Conservation (phyloP, 1,140 invertebrate genomes). For the Dinoponera quadriceps region DNA sequence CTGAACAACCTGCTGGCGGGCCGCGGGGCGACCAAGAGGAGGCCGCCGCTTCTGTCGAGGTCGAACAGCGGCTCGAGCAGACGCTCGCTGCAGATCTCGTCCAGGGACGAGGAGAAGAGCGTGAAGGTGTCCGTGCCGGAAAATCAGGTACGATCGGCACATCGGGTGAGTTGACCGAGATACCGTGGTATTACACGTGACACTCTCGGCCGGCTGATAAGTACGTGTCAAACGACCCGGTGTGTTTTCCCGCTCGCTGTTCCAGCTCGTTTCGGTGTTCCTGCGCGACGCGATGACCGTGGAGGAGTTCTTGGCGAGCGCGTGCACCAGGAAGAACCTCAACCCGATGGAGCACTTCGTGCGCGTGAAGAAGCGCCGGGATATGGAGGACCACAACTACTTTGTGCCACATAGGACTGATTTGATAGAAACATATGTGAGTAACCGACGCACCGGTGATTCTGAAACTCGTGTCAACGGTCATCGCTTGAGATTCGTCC, state of each 20-base stretch:
- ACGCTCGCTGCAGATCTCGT: slow-evolving; percentile 93
- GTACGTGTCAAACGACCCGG: slow-evolving; percentile 39
- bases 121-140: slow-evolving; percentile 97
- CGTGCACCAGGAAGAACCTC: slow-evolving; percentile 95
- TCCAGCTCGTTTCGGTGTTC: slow-evolving; percentile 92
- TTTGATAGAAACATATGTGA: slow-evolving; percentile 97
- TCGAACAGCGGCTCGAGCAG: slow-evolving; percentile 95
- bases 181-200: slow-evolving; percentile 18
- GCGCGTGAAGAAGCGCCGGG: slow-evolving; percentile 95
- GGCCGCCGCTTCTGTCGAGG: slow-evolving; percentile 94
- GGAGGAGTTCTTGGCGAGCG: slow-evolving; percentile 96
- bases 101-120: slow-evolving; percentile 94
- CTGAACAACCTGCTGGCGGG: slow-evolving; percentile 96
- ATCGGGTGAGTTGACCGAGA: slow-evolving; percentile 53
- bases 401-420: slow-evolving; percentile 97
- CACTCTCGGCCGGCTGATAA: slow-evolving; percentile 8
- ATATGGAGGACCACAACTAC: slow-evolving; percentile 98
- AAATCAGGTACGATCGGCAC: slow-evolving; percentile 87
- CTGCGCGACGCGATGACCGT: slow-evolving; percentile 96
- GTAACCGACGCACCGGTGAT: slow-evolving; percentile 81
- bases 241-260: slow-evolving; percentile 31
- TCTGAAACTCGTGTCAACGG: too few species aligned
- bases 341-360: slow-evolving; percentile 98
- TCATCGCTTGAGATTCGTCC: too few species aligned
- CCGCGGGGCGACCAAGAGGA: slow-evolving; percentile 94